Percentiles rank a stretch among this genome's conserved stretches.
Conservation (phyloP, 2,113 vertebrate species). For the Galeopterus variegatus region DNA sequence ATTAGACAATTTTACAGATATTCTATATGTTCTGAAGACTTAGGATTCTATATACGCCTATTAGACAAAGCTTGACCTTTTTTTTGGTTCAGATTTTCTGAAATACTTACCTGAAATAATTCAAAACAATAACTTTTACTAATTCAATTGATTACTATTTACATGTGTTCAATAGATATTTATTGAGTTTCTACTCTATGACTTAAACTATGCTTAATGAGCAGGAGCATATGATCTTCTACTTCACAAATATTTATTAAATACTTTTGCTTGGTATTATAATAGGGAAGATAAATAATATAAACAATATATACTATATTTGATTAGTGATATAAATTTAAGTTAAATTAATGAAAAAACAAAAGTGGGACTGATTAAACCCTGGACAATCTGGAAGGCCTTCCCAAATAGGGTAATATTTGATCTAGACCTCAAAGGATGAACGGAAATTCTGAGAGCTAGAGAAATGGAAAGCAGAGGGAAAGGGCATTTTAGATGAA, state of each 20-base stretch:
- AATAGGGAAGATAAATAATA: background rate
- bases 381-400: background rate
- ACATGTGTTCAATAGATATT: background rate
- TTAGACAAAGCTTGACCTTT: background rate
- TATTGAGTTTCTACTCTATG: background rate
- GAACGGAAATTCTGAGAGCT: background rate
- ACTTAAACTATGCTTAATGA: background rate
- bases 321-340: background rate
- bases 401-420: background rate
- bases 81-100: background rate
- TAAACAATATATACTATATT: background rate
- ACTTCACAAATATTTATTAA: background rate
- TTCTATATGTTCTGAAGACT: background rate
- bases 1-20: background rate
- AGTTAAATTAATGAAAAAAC: background rate
- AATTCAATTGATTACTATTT: background rate
- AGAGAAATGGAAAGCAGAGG: background rate
- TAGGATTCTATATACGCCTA: background rate
- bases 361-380: background rate
- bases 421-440: background rate
- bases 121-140: background rate
- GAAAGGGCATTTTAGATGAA: background rate
- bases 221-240: background rate
- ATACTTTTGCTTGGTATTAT: background rate
- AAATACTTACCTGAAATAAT: background rate